Percentiles rank a stretch among this genome's conserved stretches.
Conservation (phyloP, 2,888 invertebrate species). For the Colletes collaris region DNA sequence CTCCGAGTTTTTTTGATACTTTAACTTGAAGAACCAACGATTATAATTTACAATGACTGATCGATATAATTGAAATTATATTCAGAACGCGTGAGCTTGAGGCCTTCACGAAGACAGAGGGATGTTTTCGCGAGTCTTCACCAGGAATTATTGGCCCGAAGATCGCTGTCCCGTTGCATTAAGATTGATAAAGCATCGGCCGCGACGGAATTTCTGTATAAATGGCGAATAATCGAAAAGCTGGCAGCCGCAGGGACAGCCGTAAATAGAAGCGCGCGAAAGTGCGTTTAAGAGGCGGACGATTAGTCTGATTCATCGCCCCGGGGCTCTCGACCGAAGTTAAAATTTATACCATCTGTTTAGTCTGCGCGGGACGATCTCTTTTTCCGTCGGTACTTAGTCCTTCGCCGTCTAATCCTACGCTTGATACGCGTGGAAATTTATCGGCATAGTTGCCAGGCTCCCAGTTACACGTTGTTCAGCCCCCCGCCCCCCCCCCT, state of each 20-base stretch:
- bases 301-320: conserved; percentile 69
- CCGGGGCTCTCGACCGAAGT: conserved; percentile 52
- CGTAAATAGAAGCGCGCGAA: conserved; percentile 59
- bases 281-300: conserved; percentile 53
- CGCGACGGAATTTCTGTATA: conserved; percentile 39
- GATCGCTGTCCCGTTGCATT: not conserved
- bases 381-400: conserved; percentile 45
- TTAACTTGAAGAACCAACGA: too few relatives aligned
- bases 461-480: too few relatives aligned
- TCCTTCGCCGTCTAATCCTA: conserved; percentile 54
- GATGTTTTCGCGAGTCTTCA: not conserved
- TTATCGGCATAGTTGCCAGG: conserved; percentile 17
- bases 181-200: conserved; percentile 16
- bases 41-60: too few relatives aligned
- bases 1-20: too few relatives aligned
- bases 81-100: too few relatives aligned
- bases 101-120: not conserved
- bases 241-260: conserved; percentile 18
- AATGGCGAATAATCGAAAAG: conserved; percentile 52
- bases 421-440: conserved; percentile 53
- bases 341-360: conserved; percentile 68
- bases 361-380: conserved; percentile 61
- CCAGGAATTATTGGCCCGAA: conserved; percentile 5
- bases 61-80: too few relatives aligned
- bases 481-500: too few relatives aligned